Conservation (phyloP, 2,113 vertebrate species). For the Vulpes vulpes region DNA sequence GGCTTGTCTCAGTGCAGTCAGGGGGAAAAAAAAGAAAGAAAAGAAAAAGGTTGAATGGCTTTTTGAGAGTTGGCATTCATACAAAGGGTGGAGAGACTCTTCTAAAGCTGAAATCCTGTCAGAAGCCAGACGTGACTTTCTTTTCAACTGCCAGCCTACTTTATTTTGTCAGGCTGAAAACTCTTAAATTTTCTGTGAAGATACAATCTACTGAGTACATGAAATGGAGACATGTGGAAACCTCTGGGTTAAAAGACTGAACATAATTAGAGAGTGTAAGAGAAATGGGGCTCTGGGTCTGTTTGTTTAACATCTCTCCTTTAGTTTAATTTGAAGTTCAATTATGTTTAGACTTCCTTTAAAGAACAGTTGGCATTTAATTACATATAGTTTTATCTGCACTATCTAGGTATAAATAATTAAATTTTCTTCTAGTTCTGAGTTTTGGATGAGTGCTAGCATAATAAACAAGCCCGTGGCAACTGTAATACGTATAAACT, state of each 20-base stretch:
- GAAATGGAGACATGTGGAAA: constrained; percentile 46
- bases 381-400: constrained; percentile 51
- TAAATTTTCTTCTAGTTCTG: constrained; percentile 30
- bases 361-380: constrained; percentile 37
- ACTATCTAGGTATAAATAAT: constrained; percentile 33
- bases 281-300: neutral
- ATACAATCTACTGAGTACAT: constrained; percentile 63
- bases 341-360: constrained; percentile 6
- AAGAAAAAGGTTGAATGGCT: neutral
- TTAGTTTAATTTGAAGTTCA: constrained; percentile 6
- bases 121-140: constrained; percentile 64
- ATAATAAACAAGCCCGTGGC: neutral
- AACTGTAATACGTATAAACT: neutral
- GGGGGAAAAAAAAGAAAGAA: neutral
- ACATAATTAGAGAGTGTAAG: constrained; percentile 55
- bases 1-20: constrained; percentile 43
- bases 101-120: constrained; percentile 61
- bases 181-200: constrained; percentile 57
- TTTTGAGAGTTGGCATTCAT: constrained; percentile 64
- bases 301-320: constrained; percentile 29
- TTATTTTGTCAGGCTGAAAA: constrained; percentile 66
- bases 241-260: constrained; percentile 28
- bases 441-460: neutral
- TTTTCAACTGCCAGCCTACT: constrained; percentile 52
- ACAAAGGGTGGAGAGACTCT: constrained; percentile 42